Percentiles rank a stretch among this genome's conserved stretches.
Conservation (phyloP, 2,113 vertebrate genomes). For the Petrocephalus microphthalmus region DNA sequence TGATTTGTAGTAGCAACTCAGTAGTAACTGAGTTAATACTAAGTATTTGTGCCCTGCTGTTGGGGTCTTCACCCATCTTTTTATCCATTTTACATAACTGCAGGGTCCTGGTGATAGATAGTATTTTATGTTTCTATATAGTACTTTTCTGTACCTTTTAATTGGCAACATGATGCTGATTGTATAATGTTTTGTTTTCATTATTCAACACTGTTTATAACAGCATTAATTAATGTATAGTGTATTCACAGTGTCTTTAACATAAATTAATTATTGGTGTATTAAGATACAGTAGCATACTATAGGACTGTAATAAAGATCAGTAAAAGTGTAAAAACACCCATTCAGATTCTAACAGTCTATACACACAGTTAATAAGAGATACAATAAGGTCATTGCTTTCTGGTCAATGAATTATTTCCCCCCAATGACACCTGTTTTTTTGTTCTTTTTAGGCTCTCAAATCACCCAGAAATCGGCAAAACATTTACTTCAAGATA, state of each 20-base stretch:
- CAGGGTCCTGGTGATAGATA: neutral
- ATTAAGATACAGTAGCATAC: neutral
- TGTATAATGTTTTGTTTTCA: neutral
- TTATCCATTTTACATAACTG: neutral
- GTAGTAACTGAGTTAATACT: neutral
- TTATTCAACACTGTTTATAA: neutral
- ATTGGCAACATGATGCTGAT: neutral
- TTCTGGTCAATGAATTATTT: neutral
- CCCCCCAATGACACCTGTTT: neutral
- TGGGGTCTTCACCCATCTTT: neutral
- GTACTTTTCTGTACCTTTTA: neutral
- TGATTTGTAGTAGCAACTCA: neutral
- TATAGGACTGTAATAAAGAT: neutral
- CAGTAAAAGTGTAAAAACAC: neutral
- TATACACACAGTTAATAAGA: neutral
- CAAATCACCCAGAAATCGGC: neutral
- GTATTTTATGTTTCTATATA: neutral
- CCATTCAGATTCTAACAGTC: neutral
- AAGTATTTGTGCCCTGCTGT: neutral
- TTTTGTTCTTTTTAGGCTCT: neutral
- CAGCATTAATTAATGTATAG: neutral
- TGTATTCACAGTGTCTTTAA: neutral
- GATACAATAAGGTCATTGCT: neutral
- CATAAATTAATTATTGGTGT: neutral
- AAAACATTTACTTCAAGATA: constrained; percentile 17